Conservation (phyloP, 2,113 vertebrate genomes). For the Heterocephalus glaber region DNA sequence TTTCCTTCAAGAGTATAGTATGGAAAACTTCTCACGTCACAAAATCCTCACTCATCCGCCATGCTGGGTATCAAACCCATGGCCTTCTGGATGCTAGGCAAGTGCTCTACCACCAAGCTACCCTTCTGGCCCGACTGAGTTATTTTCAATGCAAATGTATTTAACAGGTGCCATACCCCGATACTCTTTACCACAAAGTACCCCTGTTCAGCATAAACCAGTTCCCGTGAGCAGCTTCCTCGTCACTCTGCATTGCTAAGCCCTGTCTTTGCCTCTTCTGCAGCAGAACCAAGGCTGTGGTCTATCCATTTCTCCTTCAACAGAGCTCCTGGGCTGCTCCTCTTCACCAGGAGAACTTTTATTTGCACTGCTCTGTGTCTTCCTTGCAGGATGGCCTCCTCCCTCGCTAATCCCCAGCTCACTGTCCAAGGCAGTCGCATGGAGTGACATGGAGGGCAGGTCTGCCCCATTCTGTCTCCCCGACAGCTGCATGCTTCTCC, state of each 20-base stretch:
- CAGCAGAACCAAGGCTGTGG: fast-evolving
- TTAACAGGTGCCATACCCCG: fast-evolving
- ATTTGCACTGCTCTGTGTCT: fast-evolving
- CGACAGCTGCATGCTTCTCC: too few relatives aligned
- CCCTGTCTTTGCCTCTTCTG: background rate
- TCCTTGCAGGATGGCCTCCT: background rate
- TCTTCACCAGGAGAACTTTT: background rate
- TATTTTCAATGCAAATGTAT: background rate
- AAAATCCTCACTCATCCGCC: background rate
- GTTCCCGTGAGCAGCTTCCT: background rate
- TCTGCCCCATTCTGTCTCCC: background rate
- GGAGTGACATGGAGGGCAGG: background rate
- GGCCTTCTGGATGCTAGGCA: too few relatives aligned
- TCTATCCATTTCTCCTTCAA: background rate
- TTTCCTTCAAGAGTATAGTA: background rate
- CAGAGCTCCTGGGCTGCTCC: background rate
- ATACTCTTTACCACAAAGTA: background rate
- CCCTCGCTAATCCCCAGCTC: background rate
- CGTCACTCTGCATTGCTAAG: background rate
- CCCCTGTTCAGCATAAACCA: background rate
- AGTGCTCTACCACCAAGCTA: background rate
- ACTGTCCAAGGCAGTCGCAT: fast-evolving
- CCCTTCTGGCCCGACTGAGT: background rate
- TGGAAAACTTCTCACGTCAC: background rate
- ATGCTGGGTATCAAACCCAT: background rate